Percentiles rank a stretch among this genome's conserved stretches.
Conservation (phyloP, 2,113 vertebrate species). For the Anseranas semipalmata region DNA sequence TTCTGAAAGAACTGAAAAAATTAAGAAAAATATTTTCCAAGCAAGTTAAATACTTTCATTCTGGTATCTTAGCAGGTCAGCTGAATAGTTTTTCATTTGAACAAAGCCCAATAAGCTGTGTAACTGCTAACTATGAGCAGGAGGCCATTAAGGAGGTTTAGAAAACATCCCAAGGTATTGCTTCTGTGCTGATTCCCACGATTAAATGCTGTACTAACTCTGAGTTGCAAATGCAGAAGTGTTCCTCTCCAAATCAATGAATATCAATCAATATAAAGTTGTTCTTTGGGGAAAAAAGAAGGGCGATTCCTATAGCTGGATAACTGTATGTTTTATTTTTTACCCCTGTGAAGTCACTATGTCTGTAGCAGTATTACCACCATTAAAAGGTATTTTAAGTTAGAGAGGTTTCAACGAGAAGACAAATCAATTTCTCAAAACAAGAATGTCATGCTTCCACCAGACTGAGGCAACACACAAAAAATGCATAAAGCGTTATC, state of each 20-base stretch:
- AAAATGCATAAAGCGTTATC: neutral
- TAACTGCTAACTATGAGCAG: accelerated
- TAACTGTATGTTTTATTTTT: neutral
- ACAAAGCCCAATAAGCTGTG: accelerated
- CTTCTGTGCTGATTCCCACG: neutral
- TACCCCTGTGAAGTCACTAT: too few species aligned
- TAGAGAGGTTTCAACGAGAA: neutral
- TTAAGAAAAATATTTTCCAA: neutral
- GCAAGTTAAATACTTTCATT: neutral
- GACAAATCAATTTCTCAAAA: neutral
- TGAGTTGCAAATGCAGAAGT: neutral
- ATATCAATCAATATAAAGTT: accelerated
- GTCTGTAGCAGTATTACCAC: neutral
- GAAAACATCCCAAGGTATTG: neutral
- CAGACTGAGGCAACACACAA: neutral
- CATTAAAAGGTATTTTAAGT: neutral
- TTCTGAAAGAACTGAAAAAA: neutral
- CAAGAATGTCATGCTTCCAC: neutral
- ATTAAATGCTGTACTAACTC: neutral
- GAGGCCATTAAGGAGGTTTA: neutral
- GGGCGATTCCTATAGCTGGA: accelerated
- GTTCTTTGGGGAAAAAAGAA: neutral
- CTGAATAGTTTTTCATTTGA: accelerated
- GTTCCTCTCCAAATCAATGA: neutral
- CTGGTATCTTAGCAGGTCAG: neutral